Base-by-base conservation (phyloP, 2,888 invertebrate species). In the Drosophila flavopinicola region DNA sequence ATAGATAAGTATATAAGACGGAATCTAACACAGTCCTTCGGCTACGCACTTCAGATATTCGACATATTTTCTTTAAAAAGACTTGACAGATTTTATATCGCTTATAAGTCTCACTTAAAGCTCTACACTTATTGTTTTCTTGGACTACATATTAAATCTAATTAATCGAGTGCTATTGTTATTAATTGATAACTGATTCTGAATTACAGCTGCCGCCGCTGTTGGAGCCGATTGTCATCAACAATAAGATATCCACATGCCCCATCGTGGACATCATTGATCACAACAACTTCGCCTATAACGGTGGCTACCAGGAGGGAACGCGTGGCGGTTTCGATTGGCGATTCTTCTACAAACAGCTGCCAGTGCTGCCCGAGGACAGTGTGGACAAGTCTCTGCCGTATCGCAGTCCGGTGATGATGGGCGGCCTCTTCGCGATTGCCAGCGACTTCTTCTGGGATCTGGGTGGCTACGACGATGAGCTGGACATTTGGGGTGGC, bases 201-300 rank as follows among this genome's bases (percentile, higher is more conserved):
- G n/a, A 95, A 96, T 42, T 20, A 0, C 10, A 80, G 80, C 11
- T 99, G 97, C 90, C 98, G 96, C 24, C 98, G 95, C 90, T 98
- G 0, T 30, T 83, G 13, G 83, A 83, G 79, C 98, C 98, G 0
- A 98, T 98, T 84, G 96, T 96, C 15, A 91, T 94, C 85, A 94
- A 97, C 91, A 94, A 95, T 80, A 94, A 94, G 85, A 96, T 96
- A 9, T 96, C 95, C 59, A 97, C 98, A 4, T 99, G 99, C 88
- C 99, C 99, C 9, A 98, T 97, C 89, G 98, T 99, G 66, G 99
- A 99, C 91, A 97, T 98, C 9, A 93, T 99, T 42, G 96, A 97
- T 0, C 92, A 94, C 91, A 97, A 96, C 83, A 96, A 95, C 25
- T 98, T 99, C 90, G 96, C 96, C 78, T 98, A 98, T 11, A 64